Percentiles rank a stretch among this genome's conserved stretches.
phyloP scores from a whole-genome alignment of 1,140 invertebrate genomes.

The Ericerus pela region DNA sequence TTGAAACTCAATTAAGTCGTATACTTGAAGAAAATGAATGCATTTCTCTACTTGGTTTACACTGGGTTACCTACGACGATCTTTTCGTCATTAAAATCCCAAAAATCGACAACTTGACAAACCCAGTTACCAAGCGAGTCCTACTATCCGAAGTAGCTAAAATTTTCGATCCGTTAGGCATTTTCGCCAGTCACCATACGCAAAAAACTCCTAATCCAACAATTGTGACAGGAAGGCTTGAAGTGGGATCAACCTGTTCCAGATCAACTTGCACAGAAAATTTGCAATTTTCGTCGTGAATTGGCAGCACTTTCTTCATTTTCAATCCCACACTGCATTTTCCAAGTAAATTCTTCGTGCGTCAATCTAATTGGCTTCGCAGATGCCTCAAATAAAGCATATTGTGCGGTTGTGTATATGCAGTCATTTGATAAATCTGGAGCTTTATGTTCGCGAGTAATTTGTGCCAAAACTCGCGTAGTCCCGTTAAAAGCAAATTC shows the following conservation, averaged over 20 bases:
- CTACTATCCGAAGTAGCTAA: slow-evolving; percentile 26
- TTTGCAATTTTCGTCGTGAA: slow-evolving; percentile 22
- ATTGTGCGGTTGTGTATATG: slow-evolving; percentile 20
- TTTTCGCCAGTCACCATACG: slow-evolving; percentile 25
- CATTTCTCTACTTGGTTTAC: slow-evolving; percentile 17
- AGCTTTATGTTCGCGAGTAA: not conserved
- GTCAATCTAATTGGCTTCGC: slow-evolving; percentile 24
- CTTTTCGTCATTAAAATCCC: slow-evolving; percentile 12
- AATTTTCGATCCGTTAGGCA: slow-evolving; percentile 33
- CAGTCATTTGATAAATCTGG: no score
- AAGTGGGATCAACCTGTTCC: slow-evolving; percentile 29
- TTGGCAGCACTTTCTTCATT: slow-evolving; percentile 20
- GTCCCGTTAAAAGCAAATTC: not conserved
- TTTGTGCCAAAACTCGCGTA: not conserved
- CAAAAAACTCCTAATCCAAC: slow-evolving; percentile 31
- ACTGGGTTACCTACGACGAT: slow-evolving; percentile 18
- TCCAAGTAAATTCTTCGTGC: slow-evolving; percentile 1
- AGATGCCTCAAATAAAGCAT: slow-evolving; percentile 18
- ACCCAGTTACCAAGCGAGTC: slow-evolving; percentile 10
- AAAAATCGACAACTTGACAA: not conserved
- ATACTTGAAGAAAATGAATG: not conserved
- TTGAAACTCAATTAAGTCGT: not conserved
- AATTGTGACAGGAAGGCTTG: slow-evolving; percentile 26
- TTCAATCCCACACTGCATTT: slow-evolving; percentile 12
- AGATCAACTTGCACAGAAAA: no score